These are phyloP conservation scores for Charina bottae DNA, from an alignment of 2,113 vertebrate genomes.

Conservation along the genomic window DNA sequence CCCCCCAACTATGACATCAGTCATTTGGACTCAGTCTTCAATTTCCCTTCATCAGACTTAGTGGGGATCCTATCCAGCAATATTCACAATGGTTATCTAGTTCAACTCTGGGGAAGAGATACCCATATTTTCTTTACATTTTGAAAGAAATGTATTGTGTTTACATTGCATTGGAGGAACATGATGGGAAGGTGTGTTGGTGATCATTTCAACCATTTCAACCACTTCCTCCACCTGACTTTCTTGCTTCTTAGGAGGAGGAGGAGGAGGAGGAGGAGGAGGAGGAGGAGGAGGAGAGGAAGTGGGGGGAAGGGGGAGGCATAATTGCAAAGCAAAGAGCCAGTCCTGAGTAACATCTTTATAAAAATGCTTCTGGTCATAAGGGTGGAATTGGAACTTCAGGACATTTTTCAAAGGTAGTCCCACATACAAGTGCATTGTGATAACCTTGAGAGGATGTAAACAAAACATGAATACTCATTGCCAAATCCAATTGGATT, in stretches of 20 bases:
- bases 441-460: neutral
- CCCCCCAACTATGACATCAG: neutral
- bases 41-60: neutral
- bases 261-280: too few species aligned
- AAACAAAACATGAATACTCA: neutral
- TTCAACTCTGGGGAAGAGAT: neutral
- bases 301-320: neutral
- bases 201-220: too few species aligned
- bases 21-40: neutral
- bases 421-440: neutral
- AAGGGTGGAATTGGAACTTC: neutral
- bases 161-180: too few species aligned
- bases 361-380: neutral
- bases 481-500: neutral
- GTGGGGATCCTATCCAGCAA: too few species aligned
- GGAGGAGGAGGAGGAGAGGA: neutral
- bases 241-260: neutral
- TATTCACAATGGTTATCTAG: too few species aligned
- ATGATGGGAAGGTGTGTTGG: too few species aligned
- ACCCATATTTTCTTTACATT: neutral
- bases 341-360: neutral
- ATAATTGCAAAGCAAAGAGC: neutral
- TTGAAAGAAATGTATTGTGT: neutral
- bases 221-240: neutral
- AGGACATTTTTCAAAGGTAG: neutral